These are phyloP conservation scores for Zaprionus africanus DNA, from an alignment of 1,140 invertebrate genomes.

Conservation along the genomic window DNA sequence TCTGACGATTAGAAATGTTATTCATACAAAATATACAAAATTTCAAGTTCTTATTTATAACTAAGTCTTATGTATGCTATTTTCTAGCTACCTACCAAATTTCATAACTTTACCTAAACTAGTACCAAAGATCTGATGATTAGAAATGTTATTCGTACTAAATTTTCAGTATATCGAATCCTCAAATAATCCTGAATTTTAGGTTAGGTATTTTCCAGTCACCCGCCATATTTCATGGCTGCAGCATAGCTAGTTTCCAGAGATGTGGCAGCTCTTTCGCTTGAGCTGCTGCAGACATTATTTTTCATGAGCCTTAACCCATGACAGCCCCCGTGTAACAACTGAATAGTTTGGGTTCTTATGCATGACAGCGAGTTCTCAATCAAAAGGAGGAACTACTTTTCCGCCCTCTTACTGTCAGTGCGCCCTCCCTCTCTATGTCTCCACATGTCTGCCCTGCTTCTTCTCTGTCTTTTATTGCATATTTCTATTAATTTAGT, in stretches of 20 bases:
- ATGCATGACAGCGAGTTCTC: constrained; percentile 1
- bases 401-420: neutral
- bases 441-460: neutral
- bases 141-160: neutral
- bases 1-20: too few species aligned
- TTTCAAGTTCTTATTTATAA: too few species aligned
- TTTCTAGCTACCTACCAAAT: neutral
- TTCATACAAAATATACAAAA: too few species aligned
- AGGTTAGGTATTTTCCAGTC: neutral
- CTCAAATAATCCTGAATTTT: neutral
- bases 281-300: neutral
- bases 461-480: constrained; percentile 16
- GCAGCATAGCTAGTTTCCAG: neutral
- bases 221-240: neutral
- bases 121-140: neutral
- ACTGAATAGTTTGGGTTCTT: neutral
- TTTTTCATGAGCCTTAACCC: constrained; percentile 1
- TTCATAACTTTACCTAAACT: neutral
- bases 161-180: neutral
- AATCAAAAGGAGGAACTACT: constrained; percentile 1
- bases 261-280: neutral
- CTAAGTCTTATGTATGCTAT: too few species aligned
- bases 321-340: neutral
- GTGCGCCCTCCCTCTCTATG: neutral
- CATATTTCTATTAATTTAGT: constrained; percentile 60